Evolutionary conservation across 2,113 vertebrate species (phyloP), one percentile per base, ranked within the genome.

Genomic region (Pangasianodon gigas): DNA sequence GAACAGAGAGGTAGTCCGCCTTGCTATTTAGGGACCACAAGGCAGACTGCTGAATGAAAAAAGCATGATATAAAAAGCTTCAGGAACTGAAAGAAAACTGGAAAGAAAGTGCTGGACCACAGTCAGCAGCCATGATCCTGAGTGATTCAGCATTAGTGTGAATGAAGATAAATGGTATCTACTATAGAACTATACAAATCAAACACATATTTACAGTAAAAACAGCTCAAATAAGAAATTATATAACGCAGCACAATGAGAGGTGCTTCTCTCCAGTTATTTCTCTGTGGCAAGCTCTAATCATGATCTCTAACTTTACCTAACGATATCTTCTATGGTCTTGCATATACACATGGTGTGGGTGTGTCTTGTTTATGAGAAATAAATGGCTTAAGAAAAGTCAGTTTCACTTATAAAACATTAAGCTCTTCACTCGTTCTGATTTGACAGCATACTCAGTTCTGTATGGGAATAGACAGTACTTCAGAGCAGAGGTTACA

Each of bases 401-500:
- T 77, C 69, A n/a, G 44, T 62, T 58, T 77, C 54, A 13, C 6
- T 85, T 51, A 75, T 32, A 21, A 85, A 75, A 51, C 26, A 51
- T 46, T 58, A 74, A 41, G 24, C n/a, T 58, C 19, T 60, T 71
- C n/a, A 79, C n/a, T 44, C 19, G 62, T 75, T n/a, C 51, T 54
- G 75, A 79, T 46, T 62, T 81, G 51, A 81, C 29, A 82, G 14
- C 32, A 82, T 54, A 81, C 32, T 81, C 29, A 54, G 54, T 44
- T 84, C 37, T 46, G 56, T 85, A 90, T 93, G 85, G 46, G 84
- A 37, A 60, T 69, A 81, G 89, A 92, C 54, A 87, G 87, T 75
- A 84, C 88, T 93, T 92, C 90, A 92, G 89, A 88, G 88, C 87
- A 75, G 88, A 91, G 85, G 89, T 69, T 84, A 84, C 89, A 88